Conservation (phyloP, 1,140 invertebrate species). For the Euura saliciscinereae region DNA sequence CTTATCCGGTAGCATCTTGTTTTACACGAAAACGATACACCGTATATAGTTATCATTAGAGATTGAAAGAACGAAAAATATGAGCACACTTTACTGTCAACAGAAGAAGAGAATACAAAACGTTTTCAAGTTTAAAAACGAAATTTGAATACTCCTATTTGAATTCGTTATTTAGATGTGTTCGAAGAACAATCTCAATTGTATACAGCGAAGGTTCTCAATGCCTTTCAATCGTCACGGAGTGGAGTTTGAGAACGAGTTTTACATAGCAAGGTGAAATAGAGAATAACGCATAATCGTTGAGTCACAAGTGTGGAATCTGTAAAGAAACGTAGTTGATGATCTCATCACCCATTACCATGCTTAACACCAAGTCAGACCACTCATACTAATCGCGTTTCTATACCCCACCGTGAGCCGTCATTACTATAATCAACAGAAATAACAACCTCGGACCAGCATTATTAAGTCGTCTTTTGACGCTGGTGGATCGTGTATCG, state of each 20-base stretch:
- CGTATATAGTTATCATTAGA: too few relatives aligned
- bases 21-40: too few relatives aligned
- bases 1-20: too few relatives aligned
- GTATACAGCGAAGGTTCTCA: background rate
- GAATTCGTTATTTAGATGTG: background rate
- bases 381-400: conserved; percentile 29
- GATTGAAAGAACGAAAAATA: too few relatives aligned
- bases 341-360: conserved; percentile 57
- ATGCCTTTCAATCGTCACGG: background rate
- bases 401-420: conserved; percentile 25
- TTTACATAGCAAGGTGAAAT: conserved; percentile 40
- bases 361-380: conserved; percentile 45
- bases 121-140: too few relatives aligned
- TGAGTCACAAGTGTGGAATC: conserved; percentile 56
- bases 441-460: conserved; percentile 34
- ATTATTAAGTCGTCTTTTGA: conserved; percentile 12
- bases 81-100: too few relatives aligned
- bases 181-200: background rate
- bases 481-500: background rate
- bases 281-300: conserved; percentile 37
- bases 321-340: conserved; percentile 53
- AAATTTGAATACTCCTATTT: too few relatives aligned
- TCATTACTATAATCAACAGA: conserved; percentile 44
- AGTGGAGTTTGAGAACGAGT: conserved; percentile 32
- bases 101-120: too few relatives aligned